Conservation (phyloP, 2,797 vertebrate species). For the Salarias fasciatus region DNA sequence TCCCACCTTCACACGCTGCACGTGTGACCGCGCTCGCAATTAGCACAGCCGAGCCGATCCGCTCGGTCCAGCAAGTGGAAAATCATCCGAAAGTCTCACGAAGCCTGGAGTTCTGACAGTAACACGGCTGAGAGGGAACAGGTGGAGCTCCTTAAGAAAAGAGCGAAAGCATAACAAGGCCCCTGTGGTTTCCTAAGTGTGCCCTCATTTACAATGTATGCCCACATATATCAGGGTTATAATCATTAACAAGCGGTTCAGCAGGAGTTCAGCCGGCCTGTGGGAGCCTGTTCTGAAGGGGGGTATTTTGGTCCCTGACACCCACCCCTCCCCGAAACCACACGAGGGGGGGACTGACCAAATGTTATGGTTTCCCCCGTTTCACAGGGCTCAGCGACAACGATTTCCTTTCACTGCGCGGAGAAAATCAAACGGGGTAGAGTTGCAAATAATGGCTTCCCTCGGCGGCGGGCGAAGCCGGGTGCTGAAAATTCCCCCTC, state of each 20-base stretch:
- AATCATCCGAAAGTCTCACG: no score
- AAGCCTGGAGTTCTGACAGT: no score
- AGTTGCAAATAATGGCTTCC: slow-evolving; percentile 73
- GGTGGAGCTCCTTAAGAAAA: slow-evolving; percentile 80
- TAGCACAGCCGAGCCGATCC: no score
- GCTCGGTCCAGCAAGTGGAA: no score
- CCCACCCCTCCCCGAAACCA: no score
- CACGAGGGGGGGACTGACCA: slow-evolving; percentile 71
- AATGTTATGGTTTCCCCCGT: slow-evolving; percentile 79
- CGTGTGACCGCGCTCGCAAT: no score
- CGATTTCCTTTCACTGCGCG: slow-evolving; percentile 65
- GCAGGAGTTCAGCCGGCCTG: slow-evolving; percentile 74
- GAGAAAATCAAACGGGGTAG: slow-evolving; percentile 72
- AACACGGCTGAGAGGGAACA: slow-evolving; percentile 72
- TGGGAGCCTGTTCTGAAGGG: no score
- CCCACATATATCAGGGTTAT: slow-evolving; percentile 78
- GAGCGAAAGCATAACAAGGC: slow-evolving; percentile 79
- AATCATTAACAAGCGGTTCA: slow-evolving; percentile 83
- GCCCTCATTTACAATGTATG: slow-evolving; percentile 80
- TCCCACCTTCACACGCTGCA: no score
- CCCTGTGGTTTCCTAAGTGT: slow-evolving; percentile 81
- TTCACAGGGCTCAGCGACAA: slow-evolving; percentile 71
- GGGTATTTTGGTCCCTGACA: no score
- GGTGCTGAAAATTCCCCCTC: slow-evolving; percentile 67
- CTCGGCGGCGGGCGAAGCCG: slow-evolving; percentile 53